Conservation (phyloP, 2,888 invertebrate species). For the Melinaea marsaeus region DNA sequence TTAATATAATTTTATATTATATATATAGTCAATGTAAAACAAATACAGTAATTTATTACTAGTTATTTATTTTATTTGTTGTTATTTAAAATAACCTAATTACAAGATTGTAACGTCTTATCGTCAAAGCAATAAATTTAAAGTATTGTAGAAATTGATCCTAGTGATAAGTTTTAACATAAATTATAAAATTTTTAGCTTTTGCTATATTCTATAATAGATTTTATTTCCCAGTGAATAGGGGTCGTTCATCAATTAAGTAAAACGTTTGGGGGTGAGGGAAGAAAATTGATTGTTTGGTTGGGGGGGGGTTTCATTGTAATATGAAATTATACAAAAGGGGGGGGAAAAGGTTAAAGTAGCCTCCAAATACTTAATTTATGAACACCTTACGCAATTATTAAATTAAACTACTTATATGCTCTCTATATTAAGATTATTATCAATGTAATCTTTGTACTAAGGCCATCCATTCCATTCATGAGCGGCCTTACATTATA, state of each 20-base stretch:
- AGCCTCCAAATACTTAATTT: too few relatives aligned
- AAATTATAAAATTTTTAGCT: background rate
- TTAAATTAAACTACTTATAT: background rate
- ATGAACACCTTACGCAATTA: background rate
- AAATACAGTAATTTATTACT: background rate
- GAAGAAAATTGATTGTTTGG: too few relatives aligned
- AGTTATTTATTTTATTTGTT: background rate
- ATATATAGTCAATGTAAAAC: background rate
- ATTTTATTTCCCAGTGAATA: background rate
- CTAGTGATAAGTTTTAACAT: slow-evolving; percentile 1
- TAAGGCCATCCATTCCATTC: slow-evolving; percentile 23
- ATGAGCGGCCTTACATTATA: slow-evolving; percentile 25
- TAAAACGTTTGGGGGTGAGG: too few relatives aligned
- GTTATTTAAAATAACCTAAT: background rate
- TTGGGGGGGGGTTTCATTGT: too few relatives aligned
- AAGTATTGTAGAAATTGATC: background rate
- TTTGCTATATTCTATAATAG: background rate
- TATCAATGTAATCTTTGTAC: background rate
- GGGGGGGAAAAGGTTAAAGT: too few relatives aligned
- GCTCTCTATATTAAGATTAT: slow-evolving; percentile 1
- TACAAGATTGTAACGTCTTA: background rate
- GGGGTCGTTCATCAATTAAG: too few relatives aligned
- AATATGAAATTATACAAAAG: too few relatives aligned
- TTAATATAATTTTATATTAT: too few relatives aligned
- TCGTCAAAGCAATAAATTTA: background rate